Evolutionary conservation across 2,888 invertebrate species (phyloP), one percentile per base, ranked within the genome.

Genomic region (Eupithecia inturbata): DNA sequence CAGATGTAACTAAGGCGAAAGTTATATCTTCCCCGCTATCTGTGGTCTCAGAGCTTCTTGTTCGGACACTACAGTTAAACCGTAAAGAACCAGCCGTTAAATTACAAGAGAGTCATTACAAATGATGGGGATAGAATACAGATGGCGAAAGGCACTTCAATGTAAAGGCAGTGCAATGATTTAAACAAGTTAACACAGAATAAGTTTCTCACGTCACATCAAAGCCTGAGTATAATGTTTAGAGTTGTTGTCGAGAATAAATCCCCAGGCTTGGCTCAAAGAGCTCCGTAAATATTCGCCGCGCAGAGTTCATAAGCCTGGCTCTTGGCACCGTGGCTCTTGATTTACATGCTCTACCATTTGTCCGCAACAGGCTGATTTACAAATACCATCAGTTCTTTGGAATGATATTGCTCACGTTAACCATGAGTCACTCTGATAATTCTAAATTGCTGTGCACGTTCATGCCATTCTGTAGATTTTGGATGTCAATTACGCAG

Each of bases 301-400:
- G 73, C 74, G 74, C 75, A 64, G 77, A 77, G 79, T 78, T 78
- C 79, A 75, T 77, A 79, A 79, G 79, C 78, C 76, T 78, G 79
- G 73, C 41, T 77, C 76, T 80, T 79, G 80, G 80, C 80, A 80
- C 77, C 31, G 73, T 71, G 73, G 67, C 70, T 76, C 75, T 79
- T 77, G 78, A 78, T 80, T 78, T 79, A 80, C 79, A 80, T 79
- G 77, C 70, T 73, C 68, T 53, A 68, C 76, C 74, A 76, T 77
- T 78, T 71, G 74, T 77, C 74, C 68, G 71, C 77, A 72, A 74
- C 57, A 69, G 73, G 71, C 76, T 78, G 75, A 79, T 80, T 80
- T 80, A 78, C 79, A 77, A 80, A 79, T 72, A 78, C 72, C 74
- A 78, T 79, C 78, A 78, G 75, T 79, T 78, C 76, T 76, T 68